Percentiles rank a stretch among this genome's conserved stretches.
These are phyloP conservation scores for Parus major DNA, from an alignment of 2,113 vertebrate genomes.

Conservation along the genomic window DNA sequence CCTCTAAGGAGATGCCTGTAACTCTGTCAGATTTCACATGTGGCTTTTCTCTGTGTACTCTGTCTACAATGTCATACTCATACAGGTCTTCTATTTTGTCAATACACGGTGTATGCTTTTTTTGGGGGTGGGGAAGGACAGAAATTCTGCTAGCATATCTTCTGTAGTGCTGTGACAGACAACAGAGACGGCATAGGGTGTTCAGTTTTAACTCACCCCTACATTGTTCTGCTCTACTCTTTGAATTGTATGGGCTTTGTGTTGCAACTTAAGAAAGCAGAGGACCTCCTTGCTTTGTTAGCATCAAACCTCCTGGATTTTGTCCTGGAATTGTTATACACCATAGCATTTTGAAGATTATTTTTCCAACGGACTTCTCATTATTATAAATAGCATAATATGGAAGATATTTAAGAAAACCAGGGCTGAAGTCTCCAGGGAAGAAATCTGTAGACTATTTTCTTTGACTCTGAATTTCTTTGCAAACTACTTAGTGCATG, in stretches of 20 bases:
- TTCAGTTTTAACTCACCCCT: background rate
- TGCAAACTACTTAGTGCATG: background rate
- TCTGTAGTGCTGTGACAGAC: background rate
- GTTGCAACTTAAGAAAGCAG: background rate
- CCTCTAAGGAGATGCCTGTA: background rate
- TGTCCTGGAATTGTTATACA: background rate
- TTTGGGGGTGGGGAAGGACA: too few relatives aligned
- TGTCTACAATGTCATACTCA: background rate
- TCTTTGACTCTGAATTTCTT: background rate
- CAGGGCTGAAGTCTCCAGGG: background rate
- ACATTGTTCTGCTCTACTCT: background rate
- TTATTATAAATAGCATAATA: background rate
- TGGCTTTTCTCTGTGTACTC: background rate
- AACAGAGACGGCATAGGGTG: background rate
- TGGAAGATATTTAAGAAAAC: background rate
- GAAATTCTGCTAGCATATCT: background rate
- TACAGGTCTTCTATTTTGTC: background rate
- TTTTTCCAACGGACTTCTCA: background rate
- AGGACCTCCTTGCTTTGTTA: background rate
- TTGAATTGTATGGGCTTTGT: background rate
- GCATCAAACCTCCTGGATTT: background rate
- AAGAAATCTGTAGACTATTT: background rate
- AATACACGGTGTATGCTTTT: rapidly evolving
- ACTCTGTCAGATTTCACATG: background rate
- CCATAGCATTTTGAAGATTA: background rate